These are phyloP conservation scores for Pyrrhura leucotis DNA, from an alignment of 2,797 vertebrate species.

Conservation along the genomic window DNA sequence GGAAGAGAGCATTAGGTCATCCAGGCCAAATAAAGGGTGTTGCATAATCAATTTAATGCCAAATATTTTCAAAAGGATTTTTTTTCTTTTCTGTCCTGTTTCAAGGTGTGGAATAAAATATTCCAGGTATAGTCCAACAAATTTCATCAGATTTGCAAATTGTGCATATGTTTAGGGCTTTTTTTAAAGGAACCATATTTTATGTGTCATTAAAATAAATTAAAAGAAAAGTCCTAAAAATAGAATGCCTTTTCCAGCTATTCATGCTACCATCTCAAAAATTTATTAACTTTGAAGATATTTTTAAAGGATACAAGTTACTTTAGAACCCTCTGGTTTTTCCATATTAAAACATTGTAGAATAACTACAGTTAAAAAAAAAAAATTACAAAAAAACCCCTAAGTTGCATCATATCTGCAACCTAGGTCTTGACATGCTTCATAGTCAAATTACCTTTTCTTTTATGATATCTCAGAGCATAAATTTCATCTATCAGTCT, in stretches of 20 bases:
- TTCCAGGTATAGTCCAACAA: not conserved
- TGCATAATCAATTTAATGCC: not conserved
- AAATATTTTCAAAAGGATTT: not conserved
- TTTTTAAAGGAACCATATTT: not conserved
- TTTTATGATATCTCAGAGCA: not conserved
- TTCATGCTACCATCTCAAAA: not conserved
- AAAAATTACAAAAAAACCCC: too few relatives aligned
- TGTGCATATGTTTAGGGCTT: not conserved
- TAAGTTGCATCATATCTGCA: not conserved
- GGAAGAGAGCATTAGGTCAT: not conserved
- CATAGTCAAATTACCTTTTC: not conserved
- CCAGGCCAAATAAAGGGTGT: not conserved
- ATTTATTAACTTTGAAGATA: not conserved
- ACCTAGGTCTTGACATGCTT: not conserved
- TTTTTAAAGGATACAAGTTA: not conserved
- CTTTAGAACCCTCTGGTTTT: not conserved
- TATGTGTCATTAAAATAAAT: not conserved
- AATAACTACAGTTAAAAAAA: not conserved
- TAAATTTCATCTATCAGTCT: not conserved
- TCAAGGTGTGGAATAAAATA: not conserved
- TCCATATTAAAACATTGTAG: not conserved
- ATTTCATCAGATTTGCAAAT: not conserved
- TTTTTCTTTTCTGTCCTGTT: not conserved
- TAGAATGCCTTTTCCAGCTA: rapidly evolving
- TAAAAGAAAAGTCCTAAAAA: not conserved